phyloP scores from a whole-genome alignment of 2,797 vertebrate genomes.

The Cercopithecus neglectus region DNA sequence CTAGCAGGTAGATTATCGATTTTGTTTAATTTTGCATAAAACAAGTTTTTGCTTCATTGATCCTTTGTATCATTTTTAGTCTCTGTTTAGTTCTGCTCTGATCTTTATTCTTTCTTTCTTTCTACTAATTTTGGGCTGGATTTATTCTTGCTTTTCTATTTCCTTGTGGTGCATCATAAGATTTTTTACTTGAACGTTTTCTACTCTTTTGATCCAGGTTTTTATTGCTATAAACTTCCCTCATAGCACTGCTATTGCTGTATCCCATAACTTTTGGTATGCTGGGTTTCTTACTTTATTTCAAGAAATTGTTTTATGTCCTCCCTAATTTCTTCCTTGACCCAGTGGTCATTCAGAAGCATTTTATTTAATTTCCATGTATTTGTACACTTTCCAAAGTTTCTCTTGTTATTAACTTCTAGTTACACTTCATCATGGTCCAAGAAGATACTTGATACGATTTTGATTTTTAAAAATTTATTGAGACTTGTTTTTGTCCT shows the following conservation, averaged over 20 bases:
- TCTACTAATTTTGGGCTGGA: background rate
- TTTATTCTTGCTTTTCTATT: background rate
- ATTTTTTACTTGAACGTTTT: background rate
- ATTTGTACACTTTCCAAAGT: background rate
- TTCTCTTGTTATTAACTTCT: background rate
- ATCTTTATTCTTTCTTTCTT: background rate
- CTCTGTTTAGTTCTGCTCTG: background rate
- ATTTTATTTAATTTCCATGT: background rate
- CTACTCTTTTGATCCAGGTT: background rate
- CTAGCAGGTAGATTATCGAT: background rate
- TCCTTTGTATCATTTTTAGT: background rate
- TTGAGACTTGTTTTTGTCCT: background rate
- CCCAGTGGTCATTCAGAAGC: background rate
- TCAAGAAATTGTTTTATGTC: background rate
- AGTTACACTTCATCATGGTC: background rate
- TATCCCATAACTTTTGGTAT: background rate
- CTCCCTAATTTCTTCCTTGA: background rate
- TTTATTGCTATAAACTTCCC: background rate
- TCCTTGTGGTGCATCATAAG: background rate
- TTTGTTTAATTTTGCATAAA: background rate
- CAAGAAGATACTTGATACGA: background rate
- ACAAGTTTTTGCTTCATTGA: background rate
- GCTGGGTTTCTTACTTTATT: background rate
- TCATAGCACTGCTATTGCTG: background rate
- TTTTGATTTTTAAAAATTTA: background rate